Conservation (phyloP, 2,797 vertebrate species). For the Tamandua tetradactyla region DNA sequence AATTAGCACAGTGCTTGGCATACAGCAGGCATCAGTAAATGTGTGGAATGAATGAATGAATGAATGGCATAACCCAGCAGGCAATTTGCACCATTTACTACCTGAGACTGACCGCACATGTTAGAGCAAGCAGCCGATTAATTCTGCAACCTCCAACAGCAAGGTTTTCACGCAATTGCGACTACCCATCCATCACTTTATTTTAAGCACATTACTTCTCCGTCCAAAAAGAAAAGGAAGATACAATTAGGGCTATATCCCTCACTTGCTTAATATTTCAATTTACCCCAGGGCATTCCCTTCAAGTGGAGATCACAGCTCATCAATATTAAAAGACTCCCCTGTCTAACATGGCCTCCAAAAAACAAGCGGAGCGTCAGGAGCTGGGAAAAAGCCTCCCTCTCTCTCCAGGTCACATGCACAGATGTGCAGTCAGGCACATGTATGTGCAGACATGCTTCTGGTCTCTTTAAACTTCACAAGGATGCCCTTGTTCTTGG, state of each 20-base stretch:
- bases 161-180: constrained; percentile 14
- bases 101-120: not conserved
- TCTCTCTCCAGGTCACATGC: not conserved
- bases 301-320: constrained; percentile 84
- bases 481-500: constrained; percentile 59
- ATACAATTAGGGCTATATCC: constrained; percentile 85
- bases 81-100: not conserved
- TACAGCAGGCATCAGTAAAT: not conserved
- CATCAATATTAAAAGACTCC: constrained; percentile 85
- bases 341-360: constrained; percentile 76
- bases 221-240: constrained; percentile 80
- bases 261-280: constrained; percentile 85
- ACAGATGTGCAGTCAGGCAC: not conserved
- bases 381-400: not conserved
- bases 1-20: not conserved
- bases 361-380: constrained; percentile 77
- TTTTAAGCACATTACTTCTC: constrained; percentile 85
- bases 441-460: not conserved
- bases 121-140: not conserved
- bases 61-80: not conserved
- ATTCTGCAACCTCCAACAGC: not conserved
- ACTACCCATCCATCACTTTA: constrained; percentile 85
- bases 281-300: constrained; percentile 83
- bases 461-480: constrained; percentile 49
- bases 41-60: not conserved